Conservation (phyloP, 2,888 invertebrate genomes). For the Phrixothrix hirtus region DNA sequence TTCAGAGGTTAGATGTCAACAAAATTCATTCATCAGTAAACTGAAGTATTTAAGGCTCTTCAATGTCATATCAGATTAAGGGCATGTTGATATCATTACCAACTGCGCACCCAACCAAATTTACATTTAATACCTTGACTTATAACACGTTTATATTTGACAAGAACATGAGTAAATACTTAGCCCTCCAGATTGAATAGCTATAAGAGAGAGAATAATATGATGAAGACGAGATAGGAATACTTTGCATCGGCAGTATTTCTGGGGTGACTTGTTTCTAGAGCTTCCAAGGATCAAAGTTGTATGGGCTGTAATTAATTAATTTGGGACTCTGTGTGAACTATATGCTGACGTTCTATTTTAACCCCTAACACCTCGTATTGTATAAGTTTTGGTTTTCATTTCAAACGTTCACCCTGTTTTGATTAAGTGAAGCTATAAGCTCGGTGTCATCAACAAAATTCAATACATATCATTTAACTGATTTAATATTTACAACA, state of each 20-base stretch:
- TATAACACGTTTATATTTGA: conserved; percentile 26
- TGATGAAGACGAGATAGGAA: conserved; percentile 13
- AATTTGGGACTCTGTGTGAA: conserved; percentile 33
- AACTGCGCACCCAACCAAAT: conserved; percentile 24
- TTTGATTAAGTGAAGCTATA: neutral
- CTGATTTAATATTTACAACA: no score
- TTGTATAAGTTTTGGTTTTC: conserved; percentile 21
- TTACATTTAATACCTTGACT: conserved; percentile 28
- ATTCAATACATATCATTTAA: no score
- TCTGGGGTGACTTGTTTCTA: conserved; percentile 20
- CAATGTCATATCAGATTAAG: conserved; percentile 9
- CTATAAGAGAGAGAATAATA: conserved; percentile 16
- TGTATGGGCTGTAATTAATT: conserved; percentile 39
- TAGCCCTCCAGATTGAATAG: conserved; percentile 19
- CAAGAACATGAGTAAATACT: conserved; percentile 27
- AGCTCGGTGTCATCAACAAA: neutral
- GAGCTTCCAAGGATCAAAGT: conserved; percentile 26
- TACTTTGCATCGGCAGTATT: conserved; percentile 12
- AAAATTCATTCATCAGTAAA: conserved; percentile 18
- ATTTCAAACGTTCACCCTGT: conserved; percentile 6
- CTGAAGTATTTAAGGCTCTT: conserved; percentile 9
- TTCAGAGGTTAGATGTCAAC: conserved; percentile 8
- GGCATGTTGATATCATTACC: conserved; percentile 19
- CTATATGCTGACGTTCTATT: conserved; percentile 30
- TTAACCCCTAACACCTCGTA: conserved; percentile 21